Evolutionary conservation across 1,140 invertebrate species (phyloP).

Genomic region (Pseudomyrmex pallidus): DNA sequence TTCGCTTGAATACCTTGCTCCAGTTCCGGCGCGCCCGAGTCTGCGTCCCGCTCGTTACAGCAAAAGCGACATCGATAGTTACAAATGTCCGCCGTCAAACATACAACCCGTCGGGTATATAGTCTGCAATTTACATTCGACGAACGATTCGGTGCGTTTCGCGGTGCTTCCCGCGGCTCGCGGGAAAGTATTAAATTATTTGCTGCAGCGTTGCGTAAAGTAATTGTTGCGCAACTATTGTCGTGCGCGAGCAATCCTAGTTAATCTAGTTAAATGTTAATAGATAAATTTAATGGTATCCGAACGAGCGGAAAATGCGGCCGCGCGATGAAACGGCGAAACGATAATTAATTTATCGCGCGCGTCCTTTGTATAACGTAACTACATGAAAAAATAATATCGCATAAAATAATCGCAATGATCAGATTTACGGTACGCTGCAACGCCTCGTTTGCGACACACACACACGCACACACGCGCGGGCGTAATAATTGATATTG

Average conservation of each 20-base stretch:
- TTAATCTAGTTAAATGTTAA: slow-evolving; percentile 23
- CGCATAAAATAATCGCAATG: neutral
- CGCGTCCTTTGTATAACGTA: slow-evolving; percentile 25
- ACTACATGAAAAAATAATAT: slow-evolving; percentile 35
- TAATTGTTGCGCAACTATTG: slow-evolving; percentile 49
- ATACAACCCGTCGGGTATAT: slow-evolving; percentile 24
- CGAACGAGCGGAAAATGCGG: slow-evolving; percentile 26
- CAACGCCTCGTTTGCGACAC: neutral
- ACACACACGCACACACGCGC: neutral
- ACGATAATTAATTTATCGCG: slow-evolving; percentile 39
- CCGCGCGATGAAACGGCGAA: neutral
- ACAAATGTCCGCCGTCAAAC: slow-evolving; percentile 52
- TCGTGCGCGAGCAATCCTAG: neutral
- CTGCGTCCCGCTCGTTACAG: slow-evolving; percentile 32
- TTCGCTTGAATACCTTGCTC: slow-evolving; percentile 57
- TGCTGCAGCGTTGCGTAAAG: slow-evolving; percentile 13
- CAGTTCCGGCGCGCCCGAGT: slow-evolving; percentile 23
- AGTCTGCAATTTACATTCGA: slow-evolving; percentile 26
- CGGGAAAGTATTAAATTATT: slow-evolving; percentile 55
- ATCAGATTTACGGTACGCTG: neutral
- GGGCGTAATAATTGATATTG: slow-evolving; percentile 17
- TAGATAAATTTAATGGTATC: slow-evolving; percentile 38
- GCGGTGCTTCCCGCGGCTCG: neutral
- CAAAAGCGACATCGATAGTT: slow-evolving; percentile 57
- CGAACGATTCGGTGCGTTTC: slow-evolving; percentile 5